phyloP scores from a whole-genome alignment of 2,888 invertebrate species.

The Poecilus cupreus region DNA sequence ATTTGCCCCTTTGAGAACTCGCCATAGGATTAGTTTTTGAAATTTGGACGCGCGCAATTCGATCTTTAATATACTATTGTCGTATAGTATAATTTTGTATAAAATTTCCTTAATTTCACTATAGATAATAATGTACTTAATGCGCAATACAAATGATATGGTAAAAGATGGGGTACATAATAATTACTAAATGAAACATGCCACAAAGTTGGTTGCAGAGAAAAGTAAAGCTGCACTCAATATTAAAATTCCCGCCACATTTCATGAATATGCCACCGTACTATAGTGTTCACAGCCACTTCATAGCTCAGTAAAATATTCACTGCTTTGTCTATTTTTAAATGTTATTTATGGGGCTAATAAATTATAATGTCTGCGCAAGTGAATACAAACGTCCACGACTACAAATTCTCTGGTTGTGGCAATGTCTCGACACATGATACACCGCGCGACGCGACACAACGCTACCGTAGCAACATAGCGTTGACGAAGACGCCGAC shows the following conservation, averaged over 20 bases:
- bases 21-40: too few relatives aligned
- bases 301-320: conserved; percentile 4
- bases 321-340: conserved; percentile 25
- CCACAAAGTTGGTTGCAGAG: too few relatives aligned
- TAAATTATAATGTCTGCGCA: conserved; percentile 9
- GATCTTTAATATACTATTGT: too few relatives aligned
- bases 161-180: too few relatives aligned
- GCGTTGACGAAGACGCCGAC: neutral
- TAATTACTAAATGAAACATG: too few relatives aligned
- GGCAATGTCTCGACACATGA: conserved; percentile 6
- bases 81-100: too few relatives aligned
- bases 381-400: conserved; percentile 23
- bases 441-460: neutral
- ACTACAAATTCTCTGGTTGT: conserved; percentile 2
- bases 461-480: neutral
- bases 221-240: too few relatives aligned
- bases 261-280: neutral
- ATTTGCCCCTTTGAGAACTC: too few relatives aligned
- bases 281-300: neutral
- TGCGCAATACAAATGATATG: too few relatives aligned
- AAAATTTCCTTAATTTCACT: too few relatives aligned
- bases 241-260: neutral
- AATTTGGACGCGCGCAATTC: too few relatives aligned
- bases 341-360: conserved; percentile 20
- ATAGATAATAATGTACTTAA: too few relatives aligned